Base-by-base conservation (phyloP, 2,797 vertebrate species). In the Mormyrops attenuatus region DNA sequence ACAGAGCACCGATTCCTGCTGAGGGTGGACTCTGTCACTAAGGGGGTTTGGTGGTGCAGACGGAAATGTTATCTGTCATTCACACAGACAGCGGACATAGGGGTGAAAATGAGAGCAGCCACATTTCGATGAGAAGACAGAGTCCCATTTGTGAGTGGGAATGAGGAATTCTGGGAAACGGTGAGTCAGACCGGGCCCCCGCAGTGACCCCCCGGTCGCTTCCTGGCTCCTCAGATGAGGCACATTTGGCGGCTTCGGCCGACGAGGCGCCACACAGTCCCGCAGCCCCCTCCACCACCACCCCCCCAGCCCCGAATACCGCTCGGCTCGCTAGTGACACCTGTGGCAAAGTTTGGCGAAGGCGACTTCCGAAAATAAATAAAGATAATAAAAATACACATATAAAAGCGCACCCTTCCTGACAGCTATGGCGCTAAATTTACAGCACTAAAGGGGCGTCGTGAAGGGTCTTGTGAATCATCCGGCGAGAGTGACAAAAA, bases 81-180 rank as follows among this genome's bases (percentile, higher is more conserved):
- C 26, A 93, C 94, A 92, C 92, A 93, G 88, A 89, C 91, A 90
- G 87, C 92, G 92, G 93, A 94, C 94, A 92, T 87, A 92, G 92
- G 85, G 89, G 91, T 88, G 93, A 92, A 92, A 93, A 94, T 91
- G 92, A 93, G 95, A 94, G 93, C 91, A 92, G 91, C 91, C 92
- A 91, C 93, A 92, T 90, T 92, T 90, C 91, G 90, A 92, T 91
- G 93, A 93, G 92, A 93, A 93, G 92, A 94, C 90, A 91, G 92
- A 93, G 91, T 91, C 93, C 92, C 92, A 94, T 93, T 93, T 90
- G 93, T 92, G 93, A 93, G 94, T 93, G 92, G 92, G 93, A 94
- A 91, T 91, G 92, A 92, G 91, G 93, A 92, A 91, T 89, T 26
- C 20, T 82, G 38, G 34, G 50, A 41, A 89, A 44, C 17, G 7